Evolutionary conservation across 2,888 invertebrate genomes (phyloP), one percentile per base, ranked within the genome.

Genomic region (Meiosimyza platycephala): DNA sequence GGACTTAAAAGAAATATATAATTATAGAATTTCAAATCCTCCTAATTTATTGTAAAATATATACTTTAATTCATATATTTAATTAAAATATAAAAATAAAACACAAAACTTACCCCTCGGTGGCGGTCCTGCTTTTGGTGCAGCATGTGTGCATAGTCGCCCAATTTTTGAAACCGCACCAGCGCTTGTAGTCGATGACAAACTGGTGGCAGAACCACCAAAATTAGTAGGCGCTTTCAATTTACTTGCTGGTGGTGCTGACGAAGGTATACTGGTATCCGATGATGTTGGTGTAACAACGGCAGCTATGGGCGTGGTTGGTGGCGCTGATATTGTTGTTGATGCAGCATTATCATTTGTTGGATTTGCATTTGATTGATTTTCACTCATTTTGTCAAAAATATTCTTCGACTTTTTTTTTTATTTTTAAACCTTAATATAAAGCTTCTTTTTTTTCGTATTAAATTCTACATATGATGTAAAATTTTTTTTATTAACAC

Each of bases 41-140:
- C n/a, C n/a, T n/a, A n/a, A n/a, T n/a, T n/a, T n/a, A n/a, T 22
- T 22, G 3, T 22, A 22, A 22, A 1, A 40, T 40, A 40, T 9
- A 40, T 40, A 40, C 40, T 7, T 40, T 7, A 40, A n/a, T n/a
- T n/a, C n/a, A 40, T 40, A 40, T 40, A 40, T 40, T 40, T 40
- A 40, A 40, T 22, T 22, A 5, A n/a, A n/a, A 40, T 40, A 64
- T 18, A 50, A 50, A 16, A 16, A 48, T 15, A 50, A 28, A 60
- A 22, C 15, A 22, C 3, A 13, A 40, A 62, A 81, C 82, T 80
- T 76, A 84, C 84, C 84, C 80, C 84, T 79, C 15, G 85, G 82
- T 72, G 85, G 85, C 65, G 84, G 84, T 1, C 85, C 85, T 16
- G 85, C 74, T 72, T 85, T 85, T 6, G 85, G 85, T 4, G 82